These are phyloP conservation scores for Abramis brama DNA, from an alignment of 2,113 vertebrate genomes.

Conservation along the genomic window DNA sequence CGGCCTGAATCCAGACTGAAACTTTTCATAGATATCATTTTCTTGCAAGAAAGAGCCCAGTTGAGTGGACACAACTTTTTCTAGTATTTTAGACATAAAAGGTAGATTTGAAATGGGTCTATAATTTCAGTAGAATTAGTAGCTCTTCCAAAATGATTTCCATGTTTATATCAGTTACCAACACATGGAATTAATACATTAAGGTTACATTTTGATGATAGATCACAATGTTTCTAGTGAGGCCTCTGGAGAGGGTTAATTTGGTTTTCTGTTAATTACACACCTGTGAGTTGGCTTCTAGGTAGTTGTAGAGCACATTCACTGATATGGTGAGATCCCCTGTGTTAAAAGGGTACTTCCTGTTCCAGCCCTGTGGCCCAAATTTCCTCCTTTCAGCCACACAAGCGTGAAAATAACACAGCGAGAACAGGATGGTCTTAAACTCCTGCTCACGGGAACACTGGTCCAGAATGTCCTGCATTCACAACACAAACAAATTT, in stretches of 20 bases:
- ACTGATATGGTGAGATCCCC: slow-evolving; percentile 84
- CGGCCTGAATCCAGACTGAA: no score
- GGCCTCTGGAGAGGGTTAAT: neutral
- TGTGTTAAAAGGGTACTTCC: slow-evolving; percentile 82
- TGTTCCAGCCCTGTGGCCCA: slow-evolving; percentile 83
- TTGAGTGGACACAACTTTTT: no score
- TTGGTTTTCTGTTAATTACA: slow-evolving; percentile 58
- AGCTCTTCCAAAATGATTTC: no score
- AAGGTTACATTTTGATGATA: no score
- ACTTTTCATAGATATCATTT: no score
- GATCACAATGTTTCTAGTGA: neutral
- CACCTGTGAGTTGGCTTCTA: slow-evolving; percentile 84
- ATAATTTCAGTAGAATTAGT: no score
- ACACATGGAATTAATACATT: no score
- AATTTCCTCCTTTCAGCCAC: slow-evolving; percentile 82
- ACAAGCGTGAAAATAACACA: slow-evolving; percentile 84
- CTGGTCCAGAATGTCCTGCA: slow-evolving; percentile 80
- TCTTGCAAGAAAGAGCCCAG: no score
- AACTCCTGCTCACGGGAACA: slow-evolving; percentile 83
- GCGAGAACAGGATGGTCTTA: slow-evolving; percentile 83
- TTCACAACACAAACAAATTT: neutral
- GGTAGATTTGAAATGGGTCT: no score
- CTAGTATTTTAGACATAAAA: no score
- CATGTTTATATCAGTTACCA: no score
- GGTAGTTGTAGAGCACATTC: slow-evolving; percentile 81